Base-by-base conservation (phyloP, 2,113 vertebrate genomes). In the Manacus vitellinus region DNA sequence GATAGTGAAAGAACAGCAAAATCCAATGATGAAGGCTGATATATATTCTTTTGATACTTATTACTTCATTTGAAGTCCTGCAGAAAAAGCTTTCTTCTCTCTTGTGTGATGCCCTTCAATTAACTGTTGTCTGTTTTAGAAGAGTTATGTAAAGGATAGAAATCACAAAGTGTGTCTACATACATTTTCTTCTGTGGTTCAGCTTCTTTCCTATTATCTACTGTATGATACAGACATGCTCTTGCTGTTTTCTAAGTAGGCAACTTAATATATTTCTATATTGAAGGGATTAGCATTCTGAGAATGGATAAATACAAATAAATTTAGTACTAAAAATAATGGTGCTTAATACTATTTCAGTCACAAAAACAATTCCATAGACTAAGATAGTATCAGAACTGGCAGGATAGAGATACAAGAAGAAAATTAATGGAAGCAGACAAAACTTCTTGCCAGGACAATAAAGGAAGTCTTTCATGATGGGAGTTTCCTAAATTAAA, bases 351-450 rank as follows among this genome's bases (percentile, higher is more conserved):
- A 67, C 23, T 46, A 85, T 75, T 93, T 85, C 70, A 79, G 66
- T 72, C 47, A 79, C 46, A 92, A 85, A 90, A 95, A 59, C 44
- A 75, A 72, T 94, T 85, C 52, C 65, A 88, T 31, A 66, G 84
- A 80, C 31, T 85, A 56, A 94, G 73, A 84, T 33, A 88, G 51
- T 70, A 94, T 89, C 89, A 85, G 61, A 95, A 92, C 59, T 71
- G 73, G 46, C 46, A 94, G 52, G 71, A 93, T 21, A 94, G 73
- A 94, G 51, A 84, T 71, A 81, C 27, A 91, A 54, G n/a, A 87
- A 87, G 77, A 96, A 90, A 92, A 94, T 79, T 43, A 90, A 95
- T 90, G 82, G 88, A 96, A 94, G 66, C 11, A 82, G 61, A 85
- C 82, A 88, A 88, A 94, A 71, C 33, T 85, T 62, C 49, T 75